Evolutionary conservation across 2,797 vertebrate genomes (phyloP), one percentile per base, ranked within the genome.

Genomic region (Eulemur coronatus): DNA sequence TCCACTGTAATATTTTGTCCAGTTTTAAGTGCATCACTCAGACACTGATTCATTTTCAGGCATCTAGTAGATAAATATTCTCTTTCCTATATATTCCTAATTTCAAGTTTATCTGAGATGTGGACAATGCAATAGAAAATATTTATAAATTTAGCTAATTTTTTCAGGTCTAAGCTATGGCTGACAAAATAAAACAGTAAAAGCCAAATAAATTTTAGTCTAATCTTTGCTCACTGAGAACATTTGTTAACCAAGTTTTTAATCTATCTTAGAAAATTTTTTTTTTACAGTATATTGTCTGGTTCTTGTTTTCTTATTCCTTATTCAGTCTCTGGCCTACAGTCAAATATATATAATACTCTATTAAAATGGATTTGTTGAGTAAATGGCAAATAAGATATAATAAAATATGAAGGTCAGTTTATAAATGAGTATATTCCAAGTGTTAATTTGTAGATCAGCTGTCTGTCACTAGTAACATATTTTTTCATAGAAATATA

Each of bases 351-450:
- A 61, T 67, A 89, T 52, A 75, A 80, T 94, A 50, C 0, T 65
- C 70, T 94, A 81, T 92, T 73, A 46, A 89, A 90, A 78, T 95
- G 41, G 4, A 95, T 75, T 93, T 91, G 52, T 84, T 87, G n/a
- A 82, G 41, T 57, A 73, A 73, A 30, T 81, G 43, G 4, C 20
- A 84, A 90, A 59, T 52, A 85, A 94, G 10, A 78, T 89, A 41
- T 73, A 87, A 57, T 89, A 89, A 84, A 88, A 76, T 95, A 59
- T 38, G 10, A 70, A 65, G 15, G 4, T 76, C 48, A 95, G 57
- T 82, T 79, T 95, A 38, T 57, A 81, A 88, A 82, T 57, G 26
- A 61, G 4, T 82, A 55, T 85, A 48, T 89, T 55, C 28, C 28
- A 94, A 76, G 88, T 61, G 2, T 65, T 87, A 24, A 61, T 80